Conservation (phyloP, 1,140 invertebrate genomes). For the Heliconius himera region DNA sequence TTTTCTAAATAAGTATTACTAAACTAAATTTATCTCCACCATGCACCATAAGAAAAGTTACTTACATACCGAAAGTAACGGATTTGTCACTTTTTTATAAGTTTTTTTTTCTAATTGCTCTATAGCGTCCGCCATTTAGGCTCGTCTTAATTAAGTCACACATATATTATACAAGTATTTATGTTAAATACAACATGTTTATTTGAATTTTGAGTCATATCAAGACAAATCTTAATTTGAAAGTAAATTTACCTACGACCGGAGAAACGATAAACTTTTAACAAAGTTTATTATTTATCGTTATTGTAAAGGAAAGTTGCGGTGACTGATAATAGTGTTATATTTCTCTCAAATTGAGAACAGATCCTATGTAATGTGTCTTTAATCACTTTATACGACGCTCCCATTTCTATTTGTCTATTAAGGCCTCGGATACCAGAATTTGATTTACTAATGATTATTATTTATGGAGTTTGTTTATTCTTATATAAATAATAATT, state of each 20-base stretch:
- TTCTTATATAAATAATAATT: not conserved
- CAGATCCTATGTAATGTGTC: conserved; percentile 67
- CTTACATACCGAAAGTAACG: too few species aligned
- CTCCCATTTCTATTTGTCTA: conserved; percentile 56
- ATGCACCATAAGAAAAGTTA: too few species aligned
- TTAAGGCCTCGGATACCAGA: conserved; percentile 41
- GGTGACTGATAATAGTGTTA: conserved; percentile 61
- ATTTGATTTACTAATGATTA: conserved; percentile 37
- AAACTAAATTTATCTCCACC: too few species aligned
- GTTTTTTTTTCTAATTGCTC: too few species aligned
- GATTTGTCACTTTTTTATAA: too few species aligned
- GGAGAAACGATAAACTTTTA: not conserved
- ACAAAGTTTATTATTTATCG: conserved; percentile 15
- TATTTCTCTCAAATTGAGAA: conserved; percentile 59
- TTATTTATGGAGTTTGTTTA: not conserved
- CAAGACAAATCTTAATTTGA: not conserved
- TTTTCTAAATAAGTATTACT: too few species aligned
- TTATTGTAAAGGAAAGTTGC: conserved; percentile 32
- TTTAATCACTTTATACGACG: conserved; percentile 74
- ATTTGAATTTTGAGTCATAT: not conserved
- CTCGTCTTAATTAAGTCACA: too few species aligned
- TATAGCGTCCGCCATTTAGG: too few species aligned
- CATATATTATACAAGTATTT: too few species aligned
- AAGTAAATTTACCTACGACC: not conserved
- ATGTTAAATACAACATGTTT: not conserved